These are phyloP conservation scores for Ormyrus nitidulus DNA, from an alignment of 2,888 invertebrate genomes.

Conservation along the genomic window DNA sequence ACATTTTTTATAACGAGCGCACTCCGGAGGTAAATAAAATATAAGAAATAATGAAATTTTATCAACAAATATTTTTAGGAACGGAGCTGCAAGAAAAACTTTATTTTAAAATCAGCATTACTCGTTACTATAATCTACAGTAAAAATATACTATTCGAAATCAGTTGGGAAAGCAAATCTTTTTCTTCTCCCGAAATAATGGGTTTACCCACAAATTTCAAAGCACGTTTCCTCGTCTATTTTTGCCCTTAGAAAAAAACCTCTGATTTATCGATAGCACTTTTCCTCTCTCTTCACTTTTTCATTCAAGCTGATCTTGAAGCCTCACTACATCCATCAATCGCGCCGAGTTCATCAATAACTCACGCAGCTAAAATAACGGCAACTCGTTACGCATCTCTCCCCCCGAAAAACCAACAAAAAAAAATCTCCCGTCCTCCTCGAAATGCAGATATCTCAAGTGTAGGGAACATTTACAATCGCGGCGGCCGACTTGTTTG, in stretches of 20 bases:
- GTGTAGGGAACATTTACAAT: slow-evolving; percentile 37
- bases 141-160: too few relatives aligned
- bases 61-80: too few relatives aligned
- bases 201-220: too few relatives aligned
- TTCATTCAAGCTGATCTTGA: slow-evolving; percentile 30
- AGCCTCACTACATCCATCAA: slow-evolving; percentile 31
- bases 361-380: slow-evolving; percentile 18
- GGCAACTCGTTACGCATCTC: slow-evolving; percentile 27
- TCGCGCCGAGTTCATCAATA: slow-evolving; percentile 34
- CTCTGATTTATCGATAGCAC: slow-evolving; percentile 19
- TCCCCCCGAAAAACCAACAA: neutral
- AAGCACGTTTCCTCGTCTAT: neutral
- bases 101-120: too few relatives aligned
- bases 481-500: slow-evolving; percentile 41
- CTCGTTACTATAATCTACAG: too few relatives aligned
- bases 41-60: too few relatives aligned
- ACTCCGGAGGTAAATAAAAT: too few relatives aligned
- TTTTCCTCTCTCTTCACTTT: neutral
- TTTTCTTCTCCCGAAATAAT: too few relatives aligned
- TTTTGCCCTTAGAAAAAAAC: slow-evolving; percentile 12
- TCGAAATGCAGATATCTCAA: too few relatives aligned
- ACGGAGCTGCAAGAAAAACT: too few relatives aligned
- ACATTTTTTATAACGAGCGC: too few relatives aligned
- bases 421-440: neutral
- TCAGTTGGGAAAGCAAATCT: too few relatives aligned